A percentile compares a stretch with the other conserved stretches of the same genome.
These are phyloP conservation scores for Ficedula albicollis DNA, from an alignment of 2,797 vertebrate species.

Conservation along the genomic window DNA sequence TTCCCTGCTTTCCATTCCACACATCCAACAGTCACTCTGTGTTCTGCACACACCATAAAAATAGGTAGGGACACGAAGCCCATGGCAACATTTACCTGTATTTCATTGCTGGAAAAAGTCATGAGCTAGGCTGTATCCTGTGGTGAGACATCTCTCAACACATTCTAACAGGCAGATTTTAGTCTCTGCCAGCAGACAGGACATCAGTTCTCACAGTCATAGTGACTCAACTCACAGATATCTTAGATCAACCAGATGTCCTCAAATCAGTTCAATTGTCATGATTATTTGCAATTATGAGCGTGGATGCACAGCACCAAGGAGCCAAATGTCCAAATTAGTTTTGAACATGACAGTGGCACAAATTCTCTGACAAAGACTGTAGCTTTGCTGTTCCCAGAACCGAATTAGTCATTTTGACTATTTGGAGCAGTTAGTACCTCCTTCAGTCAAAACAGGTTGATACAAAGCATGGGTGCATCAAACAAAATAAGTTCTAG, in stretches of 20 bases:
- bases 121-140: neutral
- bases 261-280: neutral
- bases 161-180: neutral
- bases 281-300: neutral
- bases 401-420: neutral
- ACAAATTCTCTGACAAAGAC: neutral
- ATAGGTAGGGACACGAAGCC: neutral
- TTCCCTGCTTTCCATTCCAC: neutral
- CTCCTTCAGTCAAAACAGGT: neutral
- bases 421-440: neutral
- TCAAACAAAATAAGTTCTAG: neutral
- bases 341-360: neutral
- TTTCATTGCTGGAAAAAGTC: neutral
- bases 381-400: neutral
- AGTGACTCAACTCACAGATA: neutral
- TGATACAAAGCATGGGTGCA: neutral
- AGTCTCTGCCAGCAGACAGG: neutral
- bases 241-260: neutral
- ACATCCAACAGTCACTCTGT: neutral
- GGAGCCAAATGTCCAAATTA: neutral
- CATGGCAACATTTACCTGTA: neutral
- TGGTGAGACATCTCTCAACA: neutral
- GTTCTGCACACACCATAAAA: neutral
- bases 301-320: neutral
- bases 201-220: rapidly evolving